Percentiles rank a stretch among this genome's conserved stretches.
phyloP scores from a whole-genome alignment of 2,113 vertebrate genomes.

The Corythornis madagascariensis region DNA sequence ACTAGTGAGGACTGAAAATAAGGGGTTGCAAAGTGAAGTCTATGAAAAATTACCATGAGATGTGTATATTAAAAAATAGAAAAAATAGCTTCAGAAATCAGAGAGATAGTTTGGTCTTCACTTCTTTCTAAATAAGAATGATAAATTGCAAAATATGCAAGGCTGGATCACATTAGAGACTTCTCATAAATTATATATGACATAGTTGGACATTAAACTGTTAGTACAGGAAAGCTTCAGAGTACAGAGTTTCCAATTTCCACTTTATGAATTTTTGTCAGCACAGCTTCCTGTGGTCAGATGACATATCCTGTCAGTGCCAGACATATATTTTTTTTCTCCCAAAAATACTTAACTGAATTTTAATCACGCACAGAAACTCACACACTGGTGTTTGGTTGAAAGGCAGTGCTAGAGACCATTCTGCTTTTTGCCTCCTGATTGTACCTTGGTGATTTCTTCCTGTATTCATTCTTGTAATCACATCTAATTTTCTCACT shows the following conservation, averaged over 20 bases:
- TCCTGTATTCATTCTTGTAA: background rate
- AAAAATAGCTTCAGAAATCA: background rate
- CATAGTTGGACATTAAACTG: slow-evolving; percentile 1
- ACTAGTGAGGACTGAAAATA: background rate
- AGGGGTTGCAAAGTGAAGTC: background rate
- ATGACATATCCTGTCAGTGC: slow-evolving; percentile 13
- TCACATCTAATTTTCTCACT: background rate
- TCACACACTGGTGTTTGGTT: background rate
- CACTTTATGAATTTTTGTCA: slow-evolving; percentile 57
- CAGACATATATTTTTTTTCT: background rate
- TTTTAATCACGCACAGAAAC: background rate
- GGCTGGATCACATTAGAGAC: background rate
- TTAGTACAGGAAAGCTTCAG: slow-evolving; percentile 27
- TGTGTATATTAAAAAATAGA: background rate
- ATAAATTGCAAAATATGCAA: slow-evolving; percentile 3
- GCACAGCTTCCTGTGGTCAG: slow-evolving; percentile 49
- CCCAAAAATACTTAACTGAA: slow-evolving; percentile 8
- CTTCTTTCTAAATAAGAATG: background rate
- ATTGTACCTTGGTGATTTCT: slow-evolving; percentile 1
- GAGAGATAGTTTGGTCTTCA: background rate
- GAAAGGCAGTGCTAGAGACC: background rate
- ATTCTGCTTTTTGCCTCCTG: background rate
- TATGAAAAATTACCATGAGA: background rate
- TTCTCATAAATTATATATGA: slow-evolving; percentile 9
- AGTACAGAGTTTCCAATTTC: slow-evolving; percentile 40